phyloP scores from a whole-genome alignment of 1,140 invertebrate species.

The Drosophila nigrodunni region DNA sequence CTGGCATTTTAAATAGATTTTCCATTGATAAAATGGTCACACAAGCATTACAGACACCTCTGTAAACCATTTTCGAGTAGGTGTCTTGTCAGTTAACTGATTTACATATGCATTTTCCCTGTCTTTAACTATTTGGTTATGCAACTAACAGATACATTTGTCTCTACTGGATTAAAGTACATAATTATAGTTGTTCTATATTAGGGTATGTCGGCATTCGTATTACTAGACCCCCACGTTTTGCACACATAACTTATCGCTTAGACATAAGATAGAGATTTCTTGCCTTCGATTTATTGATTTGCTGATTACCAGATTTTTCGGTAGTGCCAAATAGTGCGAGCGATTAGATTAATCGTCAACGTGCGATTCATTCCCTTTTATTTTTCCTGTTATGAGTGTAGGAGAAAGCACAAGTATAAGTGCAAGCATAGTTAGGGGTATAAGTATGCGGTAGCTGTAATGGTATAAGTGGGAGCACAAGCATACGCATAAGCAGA shows the following conservation, averaged over 20 bases:
- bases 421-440: too few species aligned
- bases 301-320: slow-evolving; percentile 45
- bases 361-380: not conserved
- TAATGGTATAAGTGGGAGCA: too few species aligned
- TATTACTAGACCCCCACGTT: slow-evolving; percentile 3
- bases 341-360: slow-evolving; percentile 56
- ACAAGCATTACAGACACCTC: slow-evolving; percentile 49
- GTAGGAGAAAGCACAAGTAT: not conserved
- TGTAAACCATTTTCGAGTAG: slow-evolving; percentile 41
- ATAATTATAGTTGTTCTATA: slow-evolving; percentile 19
- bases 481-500: not conserved
- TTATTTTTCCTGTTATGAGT: not conserved
- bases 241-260: slow-evolving; percentile 24
- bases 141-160: slow-evolving; percentile 25
- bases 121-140: slow-evolving; percentile 34
- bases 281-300: slow-evolving; percentile 35
- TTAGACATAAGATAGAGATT: slow-evolving; percentile 45
- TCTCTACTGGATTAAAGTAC: not conserved
- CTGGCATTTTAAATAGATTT: slow-evolving; percentile 52
- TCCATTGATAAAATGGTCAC: slow-evolving; percentile 68
- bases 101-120: slow-evolving; percentile 43
- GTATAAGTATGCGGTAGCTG: too few species aligned
- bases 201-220: not conserved
- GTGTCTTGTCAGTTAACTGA: slow-evolving; percentile 28
- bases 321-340: slow-evolving; percentile 34